A percentile compares a stretch with the other conserved stretches of the same genome.
Conservation (phyloP, 2,113 vertebrate genomes). For the Seriola dumerili region DNA sequence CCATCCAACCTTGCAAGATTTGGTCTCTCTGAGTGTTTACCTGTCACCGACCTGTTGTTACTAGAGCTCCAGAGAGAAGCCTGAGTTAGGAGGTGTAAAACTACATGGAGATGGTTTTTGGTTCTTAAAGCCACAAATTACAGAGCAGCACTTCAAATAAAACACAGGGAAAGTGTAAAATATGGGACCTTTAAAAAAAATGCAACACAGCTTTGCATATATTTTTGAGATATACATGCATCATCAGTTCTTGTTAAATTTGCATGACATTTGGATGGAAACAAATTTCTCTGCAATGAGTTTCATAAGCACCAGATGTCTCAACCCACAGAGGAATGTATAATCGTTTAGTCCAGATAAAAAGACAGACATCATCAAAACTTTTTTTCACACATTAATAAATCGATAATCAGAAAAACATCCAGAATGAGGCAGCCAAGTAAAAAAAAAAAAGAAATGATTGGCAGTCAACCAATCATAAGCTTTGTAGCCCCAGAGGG, state of each 20-base stretch:
- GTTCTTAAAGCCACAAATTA: no score
- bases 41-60: no score
- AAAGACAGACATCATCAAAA: background rate
- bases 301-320: background rate
- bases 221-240: background rate
- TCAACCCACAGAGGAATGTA: background rate
- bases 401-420: background rate
- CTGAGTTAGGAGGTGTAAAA: no score
- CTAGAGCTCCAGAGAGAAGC: no score
- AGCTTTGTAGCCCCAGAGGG: background rate
- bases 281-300: background rate
- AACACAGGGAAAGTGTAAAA: no score
- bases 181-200: no score
- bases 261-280: conserved; percentile 38
- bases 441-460: background rate
- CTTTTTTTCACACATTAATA: background rate
- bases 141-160: no score
- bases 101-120: no score
- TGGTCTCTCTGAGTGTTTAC: no score
- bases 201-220: background rate
- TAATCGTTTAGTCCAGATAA: background rate
- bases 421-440: background rate
- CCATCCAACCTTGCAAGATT: no score
- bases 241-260: background rate
- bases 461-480: background rate